Percentiles rank a stretch among this genome's conserved stretches.
Conservation (phyloP, 2,888 invertebrate genomes). For the Drosophila neutralis region DNA sequence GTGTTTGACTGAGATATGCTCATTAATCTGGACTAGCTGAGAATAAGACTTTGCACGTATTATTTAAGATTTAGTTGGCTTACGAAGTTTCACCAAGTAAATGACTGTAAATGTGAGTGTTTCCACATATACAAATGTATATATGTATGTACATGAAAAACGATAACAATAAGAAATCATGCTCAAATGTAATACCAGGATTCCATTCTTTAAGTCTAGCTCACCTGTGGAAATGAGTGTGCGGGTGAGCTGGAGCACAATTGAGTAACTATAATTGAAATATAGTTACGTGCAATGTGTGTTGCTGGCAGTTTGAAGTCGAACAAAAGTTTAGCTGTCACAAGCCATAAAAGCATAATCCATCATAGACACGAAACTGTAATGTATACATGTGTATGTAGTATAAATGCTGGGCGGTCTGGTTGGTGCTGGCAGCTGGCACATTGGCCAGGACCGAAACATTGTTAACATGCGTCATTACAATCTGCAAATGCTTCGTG, state of each 20-base stretch:
- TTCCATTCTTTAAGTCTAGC: background rate
- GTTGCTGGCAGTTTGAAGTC: constrained; percentile 15
- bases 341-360: constrained; percentile 67
- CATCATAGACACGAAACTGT: constrained; percentile 69
- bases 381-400: constrained; percentile 41
- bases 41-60: constrained; percentile 5
- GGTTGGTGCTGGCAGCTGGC: constrained; percentile 16
- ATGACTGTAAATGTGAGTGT: constrained; percentile 12
- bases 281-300: constrained; percentile 37
- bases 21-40: constrained; percentile 13
- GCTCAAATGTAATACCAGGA: constrained; percentile 12
- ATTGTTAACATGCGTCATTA: constrained; percentile 83
- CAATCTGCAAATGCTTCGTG: constrained; percentile 75
- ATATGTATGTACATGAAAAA: background rate
- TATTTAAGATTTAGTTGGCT: constrained; percentile 13
- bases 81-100: constrained; percentile 19
- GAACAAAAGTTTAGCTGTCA: constrained; percentile 60
- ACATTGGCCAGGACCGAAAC: constrained; percentile 41
- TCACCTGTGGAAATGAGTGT: constrained; percentile 8
- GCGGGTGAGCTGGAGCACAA: constrained; percentile 50
- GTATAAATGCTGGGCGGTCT: constrained; percentile 29
- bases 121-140: background rate
- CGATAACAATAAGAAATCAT: constrained; percentile 24
- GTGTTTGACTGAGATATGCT: background rate
- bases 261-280: constrained; percentile 66